Conservation (phyloP, 23 tunicate genomes). For the Styela clava region DNA sequence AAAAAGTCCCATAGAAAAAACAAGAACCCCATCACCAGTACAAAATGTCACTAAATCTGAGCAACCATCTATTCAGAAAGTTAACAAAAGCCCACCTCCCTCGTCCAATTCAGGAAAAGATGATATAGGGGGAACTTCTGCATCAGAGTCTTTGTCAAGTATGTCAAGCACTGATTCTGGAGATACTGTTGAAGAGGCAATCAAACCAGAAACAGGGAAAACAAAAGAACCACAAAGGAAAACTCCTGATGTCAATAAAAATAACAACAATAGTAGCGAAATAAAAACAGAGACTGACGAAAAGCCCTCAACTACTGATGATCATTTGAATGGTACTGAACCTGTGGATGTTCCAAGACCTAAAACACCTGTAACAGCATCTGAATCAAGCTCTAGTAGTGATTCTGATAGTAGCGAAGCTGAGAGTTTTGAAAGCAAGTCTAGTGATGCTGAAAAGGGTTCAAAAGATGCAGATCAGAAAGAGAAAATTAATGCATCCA, state of each 20-base stretch:
- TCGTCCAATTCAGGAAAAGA: background rate
- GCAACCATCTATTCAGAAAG: background rate
- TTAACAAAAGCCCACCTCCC: constrained; percentile 10
- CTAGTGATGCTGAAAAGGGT: constrained; percentile 10
- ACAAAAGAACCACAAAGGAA: background rate
- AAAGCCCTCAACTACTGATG: background rate
- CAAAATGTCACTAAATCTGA: background rate
- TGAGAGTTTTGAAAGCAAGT: constrained; percentile 10
- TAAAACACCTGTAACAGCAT: background rate
- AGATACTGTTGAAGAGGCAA: constrained; percentile 4
- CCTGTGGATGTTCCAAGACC: constrained; percentile 17
- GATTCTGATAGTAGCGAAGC: constrained; percentile 16
- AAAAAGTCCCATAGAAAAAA: background rate
- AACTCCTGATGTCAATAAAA: background rate
- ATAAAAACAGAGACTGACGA: background rate
- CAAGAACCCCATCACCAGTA: constrained; percentile 10
- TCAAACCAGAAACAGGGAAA: background rate
- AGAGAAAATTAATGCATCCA: constrained; percentile 13
- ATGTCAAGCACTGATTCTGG: constrained; percentile 4
- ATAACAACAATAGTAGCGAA: background rate
- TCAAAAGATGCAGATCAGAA: constrained; percentile 8
- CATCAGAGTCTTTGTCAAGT: constrained; percentile 21
- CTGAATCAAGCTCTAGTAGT: constrained; percentile 5
- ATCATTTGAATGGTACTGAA: background rate
- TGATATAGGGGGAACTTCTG: background rate